Base-by-base conservation (phyloP, 2,888 invertebrate species). In the Sphaerophoria taeniata region DNA sequence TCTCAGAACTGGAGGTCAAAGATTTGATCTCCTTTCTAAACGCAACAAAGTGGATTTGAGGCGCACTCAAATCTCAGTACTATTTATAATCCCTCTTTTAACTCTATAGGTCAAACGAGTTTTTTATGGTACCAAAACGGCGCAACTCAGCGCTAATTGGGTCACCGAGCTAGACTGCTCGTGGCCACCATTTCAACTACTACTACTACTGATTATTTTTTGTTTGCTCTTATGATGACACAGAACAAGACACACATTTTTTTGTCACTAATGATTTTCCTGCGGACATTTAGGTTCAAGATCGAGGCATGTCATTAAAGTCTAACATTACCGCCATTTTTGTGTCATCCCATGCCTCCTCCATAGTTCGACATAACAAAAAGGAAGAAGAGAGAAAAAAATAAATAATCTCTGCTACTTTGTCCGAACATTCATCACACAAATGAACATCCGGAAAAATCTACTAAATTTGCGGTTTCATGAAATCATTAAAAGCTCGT, bases 401-500 rank as follows among this genome's bases (percentile, higher is more conserved):
- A 33, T 6, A 55, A 55, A 33, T 43, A 65, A 65, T 65, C 36
- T 49, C 14, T 65, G 36, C 16, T 16, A 3, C 24, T 24, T 65
- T 9, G 11, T 12, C n/a, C 45, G 11, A 16, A 36, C 65, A 65
- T 51, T 51, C n/a, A 51, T 70, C 75, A 51, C 9, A 47, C 6
- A 60, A 75, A 58, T 63, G 69, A 39, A 53, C 51, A 65, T 65
- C 63, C 56, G 73, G 47, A 55, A 63, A 71, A 76, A 71, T 76
- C 36, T 65, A 56, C 16, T 12, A 53, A 76, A 60, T 45, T 71
- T 63, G 51, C 60, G 81, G 53, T 60, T 58, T 53, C 58, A 55
- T 60, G 49, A 60, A 55, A 67, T 47, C 77, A 72, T 67, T 72
- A 45, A 71, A 63, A 61, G 49, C 69, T 65, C 58, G 60, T 74